Percentiles rank a stretch among this genome's conserved stretches.
Evolutionary conservation across 2,888 invertebrate genomes (phyloP).

Genomic region (Platycnemis pennipes): DNA sequence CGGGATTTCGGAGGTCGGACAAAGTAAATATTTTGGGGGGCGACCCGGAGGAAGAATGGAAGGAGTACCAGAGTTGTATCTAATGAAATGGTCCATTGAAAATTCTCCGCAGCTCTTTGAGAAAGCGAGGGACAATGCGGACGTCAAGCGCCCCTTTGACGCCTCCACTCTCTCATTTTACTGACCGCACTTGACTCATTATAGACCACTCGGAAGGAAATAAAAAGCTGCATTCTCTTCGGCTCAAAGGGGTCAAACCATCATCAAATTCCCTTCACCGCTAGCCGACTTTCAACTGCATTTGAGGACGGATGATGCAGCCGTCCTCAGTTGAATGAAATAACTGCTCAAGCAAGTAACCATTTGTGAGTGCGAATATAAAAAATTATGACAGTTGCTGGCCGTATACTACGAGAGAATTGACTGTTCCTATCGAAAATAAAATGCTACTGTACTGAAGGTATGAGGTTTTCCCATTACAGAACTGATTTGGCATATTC

Average conservation of each 20-base stretch:
- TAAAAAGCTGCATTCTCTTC: neutral
- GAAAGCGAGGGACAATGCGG: neutral
- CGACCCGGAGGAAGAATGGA: neutral
- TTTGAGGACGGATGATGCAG: neutral
- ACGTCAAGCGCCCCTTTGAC: neutral
- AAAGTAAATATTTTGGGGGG: conserved; percentile 1
- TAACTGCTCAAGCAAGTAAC: neutral
- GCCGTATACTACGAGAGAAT: neutral
- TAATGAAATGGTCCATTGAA: conserved; percentile 10
- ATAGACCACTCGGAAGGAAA: neutral
- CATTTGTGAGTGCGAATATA: neutral
- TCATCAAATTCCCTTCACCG: neutral
- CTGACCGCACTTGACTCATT: conserved; percentile 1
- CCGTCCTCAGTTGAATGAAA: neutral
- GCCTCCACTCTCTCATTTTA: neutral
- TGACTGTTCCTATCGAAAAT: too few relatives aligned
- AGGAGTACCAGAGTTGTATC: neutral
- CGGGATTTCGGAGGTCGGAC: neutral
- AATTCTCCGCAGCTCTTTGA: neutral
- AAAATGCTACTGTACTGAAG: too few relatives aligned
- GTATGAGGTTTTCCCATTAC: too few relatives aligned
- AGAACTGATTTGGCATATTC: too few relatives aligned
- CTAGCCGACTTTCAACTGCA: neutral
- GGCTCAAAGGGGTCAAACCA: neutral
- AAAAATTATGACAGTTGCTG: neutral